Conservation (phyloP, 2,797 vertebrate genomes). For the Trichosurus vulpecula region DNA sequence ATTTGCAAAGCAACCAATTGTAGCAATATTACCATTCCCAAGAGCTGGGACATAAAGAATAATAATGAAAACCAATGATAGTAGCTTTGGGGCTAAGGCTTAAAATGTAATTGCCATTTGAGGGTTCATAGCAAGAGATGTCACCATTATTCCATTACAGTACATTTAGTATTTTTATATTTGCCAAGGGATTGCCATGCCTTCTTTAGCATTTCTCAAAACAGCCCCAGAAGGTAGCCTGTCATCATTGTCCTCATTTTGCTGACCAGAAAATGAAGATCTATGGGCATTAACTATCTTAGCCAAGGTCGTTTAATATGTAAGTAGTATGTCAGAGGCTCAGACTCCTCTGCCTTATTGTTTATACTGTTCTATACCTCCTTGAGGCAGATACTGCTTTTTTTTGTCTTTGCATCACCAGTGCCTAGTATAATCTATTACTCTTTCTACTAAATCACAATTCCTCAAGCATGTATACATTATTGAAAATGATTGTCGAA, state of each 20-base stretch:
- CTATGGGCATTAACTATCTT: not conserved
- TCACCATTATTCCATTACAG: not conserved
- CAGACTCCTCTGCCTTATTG: not conserved
- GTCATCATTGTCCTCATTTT: not conserved
- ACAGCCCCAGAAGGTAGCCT: not conserved
- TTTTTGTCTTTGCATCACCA: not conserved
- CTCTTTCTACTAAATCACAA: not conserved
- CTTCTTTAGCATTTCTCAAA: not conserved
- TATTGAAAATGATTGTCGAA: not conserved
- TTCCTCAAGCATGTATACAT: not conserved
- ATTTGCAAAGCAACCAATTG: conserved; percentile 1
- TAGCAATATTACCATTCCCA: not conserved
- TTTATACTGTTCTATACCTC: not conserved
- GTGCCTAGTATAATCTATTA: not conserved
- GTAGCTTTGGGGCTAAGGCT: not conserved
- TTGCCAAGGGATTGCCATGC: not conserved
- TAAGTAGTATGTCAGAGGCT: not conserved
- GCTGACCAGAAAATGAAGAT: not conserved
- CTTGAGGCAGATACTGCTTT: not conserved
- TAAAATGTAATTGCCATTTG: not conserved
- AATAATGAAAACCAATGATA: not conserved
- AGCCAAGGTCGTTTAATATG: not conserved
- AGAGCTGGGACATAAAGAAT: not conserved
- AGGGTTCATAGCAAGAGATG: not conserved
- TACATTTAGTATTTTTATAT: not conserved